phyloP scores from a whole-genome alignment of 1,140 invertebrate genomes.

The Hermatobates lingyangjiaoensis region DNA sequence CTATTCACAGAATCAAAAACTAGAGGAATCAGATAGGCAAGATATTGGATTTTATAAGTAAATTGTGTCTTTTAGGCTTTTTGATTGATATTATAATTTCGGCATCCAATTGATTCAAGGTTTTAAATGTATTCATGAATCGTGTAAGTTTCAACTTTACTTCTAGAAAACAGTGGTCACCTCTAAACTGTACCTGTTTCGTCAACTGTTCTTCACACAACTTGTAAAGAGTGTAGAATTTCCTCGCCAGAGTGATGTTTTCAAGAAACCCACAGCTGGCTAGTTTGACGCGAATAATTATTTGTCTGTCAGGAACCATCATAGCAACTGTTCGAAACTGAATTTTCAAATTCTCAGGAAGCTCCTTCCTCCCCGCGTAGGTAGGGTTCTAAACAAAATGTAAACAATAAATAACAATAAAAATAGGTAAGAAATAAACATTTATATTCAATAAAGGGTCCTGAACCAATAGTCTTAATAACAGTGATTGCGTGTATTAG shows the following conservation, averaged over 20 bases:
- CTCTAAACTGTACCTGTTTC: no score
- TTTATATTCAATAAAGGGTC: not conserved
- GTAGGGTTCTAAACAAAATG: slow-evolving; percentile 74
- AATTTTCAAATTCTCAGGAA: slow-evolving; percentile 94
- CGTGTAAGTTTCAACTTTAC: no score
- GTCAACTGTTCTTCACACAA: slow-evolving; percentile 92
- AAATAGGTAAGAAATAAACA: not conserved
- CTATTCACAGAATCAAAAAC: no score
- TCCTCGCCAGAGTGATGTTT: slow-evolving; percentile 83
- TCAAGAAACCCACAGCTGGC: slow-evolving; percentile 90
- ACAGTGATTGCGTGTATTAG: not conserved
- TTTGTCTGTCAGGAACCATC: slow-evolving; percentile 97
- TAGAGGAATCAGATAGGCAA: no score
- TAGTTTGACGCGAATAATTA: slow-evolving; percentile 90
- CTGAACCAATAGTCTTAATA: not conserved
- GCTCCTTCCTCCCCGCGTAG: slow-evolving; percentile 85
- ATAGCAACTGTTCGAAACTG: slow-evolving; percentile 94
- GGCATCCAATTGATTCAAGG: no score
- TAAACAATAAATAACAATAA: no score
- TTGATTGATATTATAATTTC: no score
- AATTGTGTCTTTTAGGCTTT: no score
- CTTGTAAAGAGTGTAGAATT: slow-evolving; percentile 93
- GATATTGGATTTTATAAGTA: no score
- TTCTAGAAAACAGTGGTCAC: no score
- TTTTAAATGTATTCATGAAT: no score